Evolutionary conservation across 2,797 vertebrate species (phyloP).

Genomic region (Phoxinus dragarum): DNA sequence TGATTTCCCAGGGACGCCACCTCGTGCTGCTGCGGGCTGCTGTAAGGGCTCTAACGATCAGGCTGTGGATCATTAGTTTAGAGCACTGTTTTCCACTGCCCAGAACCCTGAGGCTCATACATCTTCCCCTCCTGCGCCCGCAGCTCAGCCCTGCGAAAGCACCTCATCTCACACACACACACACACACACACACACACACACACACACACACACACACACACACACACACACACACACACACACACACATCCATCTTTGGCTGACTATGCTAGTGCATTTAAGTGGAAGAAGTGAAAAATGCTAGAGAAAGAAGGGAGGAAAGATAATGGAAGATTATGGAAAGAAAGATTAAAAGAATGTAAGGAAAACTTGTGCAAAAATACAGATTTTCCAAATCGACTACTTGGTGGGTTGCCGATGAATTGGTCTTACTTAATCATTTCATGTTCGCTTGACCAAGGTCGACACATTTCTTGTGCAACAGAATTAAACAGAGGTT

Average conservation of each 20-base stretch:
- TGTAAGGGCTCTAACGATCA: conserved; percentile 80
- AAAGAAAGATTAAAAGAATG: neutral
- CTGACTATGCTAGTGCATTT: conserved; percentile 68
- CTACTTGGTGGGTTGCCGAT: neutral
- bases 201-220: too few relatives aligned
- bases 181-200: too few relatives aligned
- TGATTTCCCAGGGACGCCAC: conserved; percentile 79
- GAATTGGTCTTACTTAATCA: neutral
- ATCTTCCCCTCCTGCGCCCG: conserved; percentile 64
- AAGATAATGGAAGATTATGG: neutral
- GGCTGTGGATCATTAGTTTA: conserved; percentile 82
- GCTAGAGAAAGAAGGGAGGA: neutral
- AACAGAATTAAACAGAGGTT: neutral
- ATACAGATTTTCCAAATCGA: conserved; percentile 1
- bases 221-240: conserved; percentile 62
- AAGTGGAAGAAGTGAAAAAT: conserved; percentile 61
- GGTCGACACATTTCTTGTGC: neutral
- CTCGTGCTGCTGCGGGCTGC: conserved; percentile 76
- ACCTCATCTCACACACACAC: conserved; percentile 55
- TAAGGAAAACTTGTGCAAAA: neutral
- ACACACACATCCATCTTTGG: conserved; percentile 73
- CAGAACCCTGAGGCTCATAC: conserved; percentile 75
- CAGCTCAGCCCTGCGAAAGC: conserved; percentile 35
- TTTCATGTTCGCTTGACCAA: neutral
- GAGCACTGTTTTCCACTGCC: conserved; percentile 81